phyloP scores from a whole-genome alignment of 2,797 vertebrate genomes.

The Neoniphon sammara region DNA sequence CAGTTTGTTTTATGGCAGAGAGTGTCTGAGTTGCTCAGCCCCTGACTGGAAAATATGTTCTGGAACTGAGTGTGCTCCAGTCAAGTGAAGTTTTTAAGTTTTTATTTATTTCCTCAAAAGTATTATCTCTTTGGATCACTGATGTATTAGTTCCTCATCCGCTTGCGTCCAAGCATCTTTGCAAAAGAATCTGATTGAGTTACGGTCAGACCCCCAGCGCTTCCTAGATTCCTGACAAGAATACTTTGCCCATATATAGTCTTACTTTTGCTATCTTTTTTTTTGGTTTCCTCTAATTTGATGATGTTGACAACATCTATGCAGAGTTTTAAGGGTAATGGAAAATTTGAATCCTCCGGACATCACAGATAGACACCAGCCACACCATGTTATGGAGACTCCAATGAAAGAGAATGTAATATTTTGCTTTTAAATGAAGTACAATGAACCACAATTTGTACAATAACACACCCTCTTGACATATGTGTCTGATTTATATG shows the following conservation, averaged over 20 bases:
- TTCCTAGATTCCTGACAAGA: conserved; percentile 45
- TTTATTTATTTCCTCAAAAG: conserved; percentile 70
- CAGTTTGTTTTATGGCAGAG: conserved; percentile 67
- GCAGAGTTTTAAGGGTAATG: not conserved
- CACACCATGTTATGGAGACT: not conserved
- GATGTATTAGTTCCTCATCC: conserved; percentile 64
- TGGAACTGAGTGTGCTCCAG: conserved; percentile 59
- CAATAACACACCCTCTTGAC: not conserved
- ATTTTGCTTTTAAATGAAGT: not conserved
- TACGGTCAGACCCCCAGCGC: conserved; percentile 24
- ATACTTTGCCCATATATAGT: conserved; percentile 62
- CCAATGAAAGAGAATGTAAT: not conserved
- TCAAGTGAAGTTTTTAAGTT: conserved; percentile 56
- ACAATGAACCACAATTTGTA: not conserved
- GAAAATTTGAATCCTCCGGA: not conserved
- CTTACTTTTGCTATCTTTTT: conserved; percentile 24
- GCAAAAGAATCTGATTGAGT: conserved; percentile 46
- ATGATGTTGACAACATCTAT: conserved; percentile 37
- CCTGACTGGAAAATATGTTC: conserved; percentile 75
- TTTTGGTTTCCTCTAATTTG: conserved; percentile 39
- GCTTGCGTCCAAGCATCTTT: conserved; percentile 45
- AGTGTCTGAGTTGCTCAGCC: conserved; percentile 62
- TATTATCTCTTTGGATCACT: conserved; percentile 35
- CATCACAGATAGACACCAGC: not conserved
- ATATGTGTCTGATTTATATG: not conserved